Base-by-base conservation (phyloP, 1,140 invertebrate genomes). In the Saccostrea cuccullata region DNA sequence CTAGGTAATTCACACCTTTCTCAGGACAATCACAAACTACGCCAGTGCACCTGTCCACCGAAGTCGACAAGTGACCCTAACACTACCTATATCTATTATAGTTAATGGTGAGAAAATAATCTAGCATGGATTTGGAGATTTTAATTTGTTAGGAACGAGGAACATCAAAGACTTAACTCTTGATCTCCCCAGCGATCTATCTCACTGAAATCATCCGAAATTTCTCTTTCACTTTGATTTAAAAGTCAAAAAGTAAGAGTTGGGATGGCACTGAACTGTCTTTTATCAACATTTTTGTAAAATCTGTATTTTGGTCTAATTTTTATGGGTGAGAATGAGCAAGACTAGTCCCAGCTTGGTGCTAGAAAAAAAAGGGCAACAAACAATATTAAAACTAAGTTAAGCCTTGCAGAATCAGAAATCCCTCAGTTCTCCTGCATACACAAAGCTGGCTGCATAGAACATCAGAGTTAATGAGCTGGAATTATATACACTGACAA, bases 21-120 rank as follows among this genome's bases (percentile, higher is more conserved):
- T 36, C 56, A 85, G 84, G 55, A 85, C 84, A 85, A 85, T 64
- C 55, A 60, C 26, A 36, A 85, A 60, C 58, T 64, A 58, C 12
- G n/a, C 30, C 30, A 55, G 84, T 58, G 55, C 84, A 85, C 84
- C 84, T 85, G 84, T 85, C 30, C 56, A 58, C 26, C 8, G 15
- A n/a, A 26, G 15, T 30, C 17, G 15, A 23, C 84, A 60, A 85
- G 17, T 56, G 55, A 56, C 55, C 84, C 56, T 36, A 85, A 64
- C 84, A 64, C 55, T 64, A 64, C 30, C 64, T 55, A 30, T 85
- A 85, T 85, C 55, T 58, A 64, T 36, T 36, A 55, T 85, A 60
- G 55, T 56, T 85, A 85, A 85, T 85, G 84, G 84, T 85, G 84
- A 85, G 84, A 85, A 85, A 85, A 85, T 56, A 56, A 85, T 56